Evolutionary conservation across 2,888 invertebrate genomes (phyloP), one percentile per base, ranked within the genome.

Genomic region (Caenorhabditis sinica): DNA sequence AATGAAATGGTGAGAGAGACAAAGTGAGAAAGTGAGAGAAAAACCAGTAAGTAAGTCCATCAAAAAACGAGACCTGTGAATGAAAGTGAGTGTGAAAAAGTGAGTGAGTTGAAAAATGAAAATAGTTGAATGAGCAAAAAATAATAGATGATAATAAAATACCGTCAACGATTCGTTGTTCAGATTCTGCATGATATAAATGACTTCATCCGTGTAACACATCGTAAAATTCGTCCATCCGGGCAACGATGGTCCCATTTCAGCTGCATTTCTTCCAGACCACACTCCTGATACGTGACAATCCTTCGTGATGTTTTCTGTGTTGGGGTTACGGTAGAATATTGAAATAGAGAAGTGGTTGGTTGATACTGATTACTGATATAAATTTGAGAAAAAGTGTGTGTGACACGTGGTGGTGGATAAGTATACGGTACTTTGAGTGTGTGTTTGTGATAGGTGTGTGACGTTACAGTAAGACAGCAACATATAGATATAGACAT

Each of bases 221-320:
- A 89, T 87, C 8, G 89, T 90, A 85, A 90, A 93, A 86, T 93
- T 91, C 65, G 93, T 93, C 92, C 92, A 93, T n/a, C 93, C 93
- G 20, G 86, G 82, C 33, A 86, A 83, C 2, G 87, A 76, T 5
- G 86, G 83, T 2, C 83, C 63, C 69, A 87, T 86, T 68, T 91
- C 90, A 45, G 83, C 85, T 3, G 86, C 87, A 51, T 85, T 88
- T 17, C 86, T 74, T 30, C 89, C 89, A 82, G 89, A 85, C 93
- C 93, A 93, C 28, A 86, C 82, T 53, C 93, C 93, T 25, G 88
- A 87, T 60, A 68, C 63, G 77, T 91, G 91, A 72, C 93, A 93
- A 33, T 63, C 69, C 88, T 93, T 93, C 28, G 88, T 90, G 72
- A 93, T 87, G 83, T 88, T 87, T 69, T 87, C 88, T 88, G 88